Evolutionary conservation across 2,113 vertebrate species (phyloP), one percentile per base, ranked within the genome.

Genomic region (Parotia lawesii): DNA sequence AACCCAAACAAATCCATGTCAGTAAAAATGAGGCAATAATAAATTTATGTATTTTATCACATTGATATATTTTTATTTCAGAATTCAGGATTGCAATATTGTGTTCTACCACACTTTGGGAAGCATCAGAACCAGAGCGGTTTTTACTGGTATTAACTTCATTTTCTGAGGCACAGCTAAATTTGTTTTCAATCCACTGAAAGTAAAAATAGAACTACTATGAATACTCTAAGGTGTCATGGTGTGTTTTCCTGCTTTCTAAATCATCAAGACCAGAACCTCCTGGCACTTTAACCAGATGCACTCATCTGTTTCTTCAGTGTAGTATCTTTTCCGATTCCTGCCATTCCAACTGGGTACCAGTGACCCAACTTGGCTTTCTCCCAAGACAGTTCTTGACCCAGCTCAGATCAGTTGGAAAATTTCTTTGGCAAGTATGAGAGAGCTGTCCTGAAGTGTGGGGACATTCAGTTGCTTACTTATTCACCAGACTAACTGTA

Each of bases 311-410:
- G 1, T 48, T 86, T 58, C 10, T 62, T 60, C 28, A 61, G 4
- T 6, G 15, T 12, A 19, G 2, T 45, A 22, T 40, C 29, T 70
- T 73, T 13, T 67, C 18, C 0, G 0, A 12, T 89, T 89, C 18
- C 20, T 89, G 84, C 23, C 11, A 20, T 45, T 62, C 27, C 33
- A 47, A 0, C 15, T 31, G 48, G 27, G 16, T 10, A 67, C 9
- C 21, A 42, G 33, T 6, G 23, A 33, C 44, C 38, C 38, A 74
- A n/a, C 17, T 3, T 71, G 15, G 24, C 10, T 60, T 58, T 76
- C 35, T 66, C 33, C 27, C 15, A 84, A 40, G 29, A 47, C 18
- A 29, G 7, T 13, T 80, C 50, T 53, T 69, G 74, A 56, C 44
- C 35, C 8, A 31, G 25, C 40, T 72, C 27, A 67, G 29, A 29